Percentiles rank a stretch among this genome's conserved stretches.
Conservation (phyloP, 2,888 invertebrate genomes). For the Physocephala rufipes region DNA sequence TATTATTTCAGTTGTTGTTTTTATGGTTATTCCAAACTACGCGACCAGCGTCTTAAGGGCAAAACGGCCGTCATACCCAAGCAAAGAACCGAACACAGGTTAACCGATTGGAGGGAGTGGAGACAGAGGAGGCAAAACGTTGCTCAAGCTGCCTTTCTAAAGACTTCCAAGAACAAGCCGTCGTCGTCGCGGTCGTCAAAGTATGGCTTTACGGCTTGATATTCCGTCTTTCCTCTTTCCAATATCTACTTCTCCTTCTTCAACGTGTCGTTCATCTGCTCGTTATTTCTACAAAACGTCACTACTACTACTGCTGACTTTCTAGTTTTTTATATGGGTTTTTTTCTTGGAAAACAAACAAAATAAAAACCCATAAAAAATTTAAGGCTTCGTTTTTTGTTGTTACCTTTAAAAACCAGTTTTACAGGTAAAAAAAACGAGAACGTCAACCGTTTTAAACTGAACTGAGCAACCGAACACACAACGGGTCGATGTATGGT, state of each 20-base stretch:
- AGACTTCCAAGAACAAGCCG: conserved; percentile 55
- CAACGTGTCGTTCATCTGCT: not conserved
- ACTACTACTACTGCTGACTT: conserved; percentile 5
- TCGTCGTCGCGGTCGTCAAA: conserved; percentile 19
- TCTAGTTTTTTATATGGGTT: conserved; percentile 13
- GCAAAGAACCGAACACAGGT: conserved; percentile 1
- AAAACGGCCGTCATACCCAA: not conserved
- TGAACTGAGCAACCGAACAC: conserved; percentile 10
- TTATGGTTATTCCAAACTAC: not conserved
- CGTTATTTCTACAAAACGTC: too few species aligned
- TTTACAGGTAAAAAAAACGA: conserved; percentile 54
- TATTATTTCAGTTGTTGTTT: conserved; percentile 15
- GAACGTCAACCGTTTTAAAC: conserved; percentile 20
- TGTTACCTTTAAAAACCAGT: conserved; percentile 52
- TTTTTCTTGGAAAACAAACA: not conserved
- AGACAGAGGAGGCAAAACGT: not conserved
- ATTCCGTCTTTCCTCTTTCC: conserved; percentile 41
- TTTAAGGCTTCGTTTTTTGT: conserved; percentile 32
- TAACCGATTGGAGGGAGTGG: too few species aligned
- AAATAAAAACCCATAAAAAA: not conserved
- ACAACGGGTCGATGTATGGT: conserved; percentile 3
- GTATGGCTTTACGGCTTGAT: conserved; percentile 32
- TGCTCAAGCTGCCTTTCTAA: conserved; percentile 48
- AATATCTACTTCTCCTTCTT: conserved; percentile 21
- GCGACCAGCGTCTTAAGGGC: conserved; percentile 15